Evolutionary conservation across 2,888 invertebrate genomes (phyloP).

Genomic region (Teleiodes luculella): DNA sequence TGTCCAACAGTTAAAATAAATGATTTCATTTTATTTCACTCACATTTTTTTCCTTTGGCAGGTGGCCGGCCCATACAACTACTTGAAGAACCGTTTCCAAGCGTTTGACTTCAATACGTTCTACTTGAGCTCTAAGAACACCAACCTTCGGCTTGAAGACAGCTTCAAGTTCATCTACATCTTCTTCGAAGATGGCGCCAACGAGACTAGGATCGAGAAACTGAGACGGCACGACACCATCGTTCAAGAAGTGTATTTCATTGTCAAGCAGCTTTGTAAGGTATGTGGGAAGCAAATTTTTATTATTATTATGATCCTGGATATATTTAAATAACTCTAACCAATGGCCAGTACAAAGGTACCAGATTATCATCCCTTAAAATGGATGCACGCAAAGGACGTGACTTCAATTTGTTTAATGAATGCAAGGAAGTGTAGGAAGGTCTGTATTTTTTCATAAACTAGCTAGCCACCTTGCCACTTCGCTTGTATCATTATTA

Average conservation of each 20-base stretch:
- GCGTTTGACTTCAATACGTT: slow-evolving; percentile 3
- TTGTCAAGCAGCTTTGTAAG: not conserved
- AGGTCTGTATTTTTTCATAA: no score
- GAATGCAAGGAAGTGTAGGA: no score
- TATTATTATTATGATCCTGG: no score
- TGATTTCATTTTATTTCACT: not conserved
- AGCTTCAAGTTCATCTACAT: not conserved
- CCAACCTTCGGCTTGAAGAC: not conserved
- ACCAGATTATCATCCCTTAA: no score
- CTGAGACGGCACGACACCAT: not conserved
- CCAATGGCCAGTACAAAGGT: no score
- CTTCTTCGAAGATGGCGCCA: not conserved
- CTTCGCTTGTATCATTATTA: no score
- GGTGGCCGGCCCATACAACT: not conserved
- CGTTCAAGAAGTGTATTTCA: not conserved
- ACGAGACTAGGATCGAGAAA: not conserved
- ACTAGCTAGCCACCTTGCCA: no score
- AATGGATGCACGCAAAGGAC: no score
- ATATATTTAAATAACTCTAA: no score
- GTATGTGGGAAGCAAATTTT: no score
- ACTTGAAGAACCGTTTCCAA: not conserved
- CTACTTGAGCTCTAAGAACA: not conserved
- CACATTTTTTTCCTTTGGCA: not conserved
- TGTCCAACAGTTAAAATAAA: no score
- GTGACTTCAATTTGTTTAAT: no score